Evolutionary conservation across 35 echinoderm and acorn worm genomes (phyloP), one percentile per base, ranked within the genome.

Genomic region (Hemicentrotus pulcherrimus): DNA sequence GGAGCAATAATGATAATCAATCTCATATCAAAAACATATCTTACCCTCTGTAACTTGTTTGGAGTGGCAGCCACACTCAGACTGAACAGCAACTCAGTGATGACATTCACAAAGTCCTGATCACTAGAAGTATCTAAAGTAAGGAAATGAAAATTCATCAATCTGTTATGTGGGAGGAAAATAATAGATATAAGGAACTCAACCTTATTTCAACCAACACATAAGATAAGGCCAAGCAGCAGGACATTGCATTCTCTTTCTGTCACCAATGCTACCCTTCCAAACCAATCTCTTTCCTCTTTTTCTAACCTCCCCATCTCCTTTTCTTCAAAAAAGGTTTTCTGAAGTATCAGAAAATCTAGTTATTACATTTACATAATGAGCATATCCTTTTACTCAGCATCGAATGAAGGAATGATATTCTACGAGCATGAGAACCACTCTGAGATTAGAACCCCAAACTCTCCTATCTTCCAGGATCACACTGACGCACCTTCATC

Each of bases 11-110:
- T 50, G 12, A 50, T 50, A 50, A 50, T 50, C 48, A 12, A 55
- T 15, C 50, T 55, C 50, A 10, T 11, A 55, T 55, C 50, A 11
- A 55, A 28, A 22, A 0, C 5, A 78, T 78, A 46, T 60, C 96
- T 91, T 95, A 98, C 97, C 95, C 94, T 86, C 86, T 99, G 97
- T 31, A 99, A 92, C 94, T 99, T 99, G 90, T 99, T 96, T 41
- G 98, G 98, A 88, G 98, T 99, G 32, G 98, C 97, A 95, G 98
- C 98, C 47, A 99, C 59, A 61, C 97, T 98, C 0, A 99, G 89
- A 47, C 96, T 96, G 94, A 99, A 99, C 28, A 99, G 92, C 47
- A 98, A 95, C 85, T 98, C 97, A 47, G 98, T 98, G 86, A 98
- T 95, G 5, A 96, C 94, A 94, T 99, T 97, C 28, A 99, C 97